These are phyloP conservation scores for Crypturellus undulatus DNA, from an alignment of 2,113 vertebrate genomes.

Conservation along the genomic window DNA sequence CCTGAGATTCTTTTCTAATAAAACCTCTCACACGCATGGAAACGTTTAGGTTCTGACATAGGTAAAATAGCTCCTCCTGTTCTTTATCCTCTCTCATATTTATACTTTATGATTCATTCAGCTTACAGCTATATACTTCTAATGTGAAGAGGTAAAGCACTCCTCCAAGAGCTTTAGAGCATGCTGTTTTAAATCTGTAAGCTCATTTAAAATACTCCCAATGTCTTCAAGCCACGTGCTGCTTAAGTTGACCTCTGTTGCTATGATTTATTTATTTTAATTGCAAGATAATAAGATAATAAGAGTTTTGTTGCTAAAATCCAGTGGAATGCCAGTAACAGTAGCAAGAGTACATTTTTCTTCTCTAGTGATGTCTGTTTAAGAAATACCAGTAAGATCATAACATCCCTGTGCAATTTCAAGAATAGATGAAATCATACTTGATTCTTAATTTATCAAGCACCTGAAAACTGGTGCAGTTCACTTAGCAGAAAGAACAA, in stretches of 20 bases:
- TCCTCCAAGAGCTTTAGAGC: not conserved
- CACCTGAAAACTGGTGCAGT: not conserved
- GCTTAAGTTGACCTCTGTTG: not conserved
- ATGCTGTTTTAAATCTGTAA: not conserved
- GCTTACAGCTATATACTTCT: not conserved
- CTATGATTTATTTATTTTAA: not conserved
- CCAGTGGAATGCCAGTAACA: not conserved
- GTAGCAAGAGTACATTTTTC: not conserved
- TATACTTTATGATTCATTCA: not conserved
- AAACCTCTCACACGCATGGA: not conserved
- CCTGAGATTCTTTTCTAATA: not conserved
- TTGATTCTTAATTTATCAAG: not conserved
- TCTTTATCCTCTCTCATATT: not conserved
- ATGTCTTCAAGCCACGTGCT: not conserved
- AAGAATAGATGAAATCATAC: not conserved
- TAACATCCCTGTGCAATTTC: not conserved
- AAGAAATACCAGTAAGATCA: not conserved
- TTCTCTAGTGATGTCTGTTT: not conserved
- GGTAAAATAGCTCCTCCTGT: not conserved
- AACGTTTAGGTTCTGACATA: not conserved
- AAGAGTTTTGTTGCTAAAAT: rapidly evolving
- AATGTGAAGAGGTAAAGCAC: not conserved
- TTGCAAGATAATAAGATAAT: not conserved
- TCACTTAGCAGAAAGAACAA: not conserved
- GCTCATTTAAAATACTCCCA: not conserved